A percentile compares a stretch with the other conserved stretches of the same genome.
phyloP scores from a whole-genome alignment of 1,140 invertebrate species.

The Eulimnadia texana region DNA sequence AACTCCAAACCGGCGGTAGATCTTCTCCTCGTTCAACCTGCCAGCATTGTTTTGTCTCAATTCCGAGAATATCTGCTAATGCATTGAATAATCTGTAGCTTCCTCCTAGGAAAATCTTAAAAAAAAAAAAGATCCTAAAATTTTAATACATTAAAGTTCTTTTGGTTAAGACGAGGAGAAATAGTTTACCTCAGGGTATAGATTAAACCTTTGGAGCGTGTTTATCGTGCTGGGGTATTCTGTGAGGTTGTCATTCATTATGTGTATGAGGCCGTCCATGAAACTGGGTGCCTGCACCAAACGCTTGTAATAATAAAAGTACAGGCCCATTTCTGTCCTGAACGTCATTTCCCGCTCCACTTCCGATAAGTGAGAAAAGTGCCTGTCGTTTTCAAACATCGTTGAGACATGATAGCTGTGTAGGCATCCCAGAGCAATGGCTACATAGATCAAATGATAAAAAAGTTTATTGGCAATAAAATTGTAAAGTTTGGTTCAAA shows the following conservation, averaged over 20 bases:
- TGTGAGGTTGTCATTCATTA: constrained; percentile 58
- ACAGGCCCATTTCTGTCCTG: constrained; percentile 62
- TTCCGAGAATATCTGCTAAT: constrained; percentile 25
- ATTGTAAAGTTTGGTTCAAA: neutral
- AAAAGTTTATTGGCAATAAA: neutral
- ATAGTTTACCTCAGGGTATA: constrained; percentile 59
- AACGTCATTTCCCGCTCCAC: constrained; percentile 69
- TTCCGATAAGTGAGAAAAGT: constrained; percentile 67
- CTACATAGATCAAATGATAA: constrained; percentile 23
- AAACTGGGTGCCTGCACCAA: constrained; percentile 51
- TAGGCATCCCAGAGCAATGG: constrained; percentile 27
- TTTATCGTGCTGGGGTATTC: constrained; percentile 66
- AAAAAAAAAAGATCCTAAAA: constrained; percentile 18
- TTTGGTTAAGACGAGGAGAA: neutral
- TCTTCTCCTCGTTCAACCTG: constrained; percentile 45
- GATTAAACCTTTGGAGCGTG: constrained; percentile 61
- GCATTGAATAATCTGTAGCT: constrained; percentile 37
- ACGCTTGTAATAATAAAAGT: constrained; percentile 75
- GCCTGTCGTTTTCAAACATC: constrained; percentile 62
- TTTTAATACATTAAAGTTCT: neutral
- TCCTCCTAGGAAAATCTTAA: constrained; percentile 42
- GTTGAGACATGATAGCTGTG: constrained; percentile 50
- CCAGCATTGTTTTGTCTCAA: constrained; percentile 38
- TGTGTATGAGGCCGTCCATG: constrained; percentile 40
- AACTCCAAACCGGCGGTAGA: constrained; percentile 49